Evolutionary conservation across 2,797 vertebrate genomes (phyloP), one percentile per base, ranked within the genome.

Genomic region (Odontamblyopus lacepedii): DNA sequence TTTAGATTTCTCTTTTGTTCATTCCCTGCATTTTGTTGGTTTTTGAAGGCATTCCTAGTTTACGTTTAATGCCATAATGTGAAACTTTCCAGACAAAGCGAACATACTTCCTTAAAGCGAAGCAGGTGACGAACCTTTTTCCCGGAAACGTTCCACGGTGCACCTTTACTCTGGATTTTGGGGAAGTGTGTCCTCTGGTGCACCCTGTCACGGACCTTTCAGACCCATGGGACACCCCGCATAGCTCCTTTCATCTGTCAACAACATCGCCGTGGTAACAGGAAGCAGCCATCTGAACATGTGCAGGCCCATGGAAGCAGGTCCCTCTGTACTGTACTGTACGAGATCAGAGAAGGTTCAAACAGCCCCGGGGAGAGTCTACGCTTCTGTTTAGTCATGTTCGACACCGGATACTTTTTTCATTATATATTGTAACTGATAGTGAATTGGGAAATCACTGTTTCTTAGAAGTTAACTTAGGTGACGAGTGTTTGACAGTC

Each of bases 131-230:
- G 3, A 13, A 15, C 12, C 11, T 12, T 48, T 4, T 30, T 30
- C 30, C 30, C 44, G 16, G 3, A 48, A 16, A 48, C 0, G 44
- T 48, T 48, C 12, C 44, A 48, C 1, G 5, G 44, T 48, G 13
- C 13, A 48, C 74, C 80, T 83, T 82, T 85, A 81, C 82, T 74
- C 64, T 87, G 80, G 77, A 73, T 70, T 77, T 77, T 69, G 73
- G 77, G 74, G 82, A 86, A 83, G 60, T 63, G 61, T 32, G 71
- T 86, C 80, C 81, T 87, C 85, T 70, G 79, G 78, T 77, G 8
- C 61, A 79, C 78, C 71, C 75, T 75, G 79, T 78, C 78, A 67
- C 79, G 70, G 66, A 74, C 62, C 66, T 61, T 74, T 60, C 57
- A 30, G 57, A 8, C 13, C 57, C 57, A 6, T 3, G 57, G 26